phyloP scores from a whole-genome alignment of 2,113 vertebrate species.

The Serinus canaria region DNA sequence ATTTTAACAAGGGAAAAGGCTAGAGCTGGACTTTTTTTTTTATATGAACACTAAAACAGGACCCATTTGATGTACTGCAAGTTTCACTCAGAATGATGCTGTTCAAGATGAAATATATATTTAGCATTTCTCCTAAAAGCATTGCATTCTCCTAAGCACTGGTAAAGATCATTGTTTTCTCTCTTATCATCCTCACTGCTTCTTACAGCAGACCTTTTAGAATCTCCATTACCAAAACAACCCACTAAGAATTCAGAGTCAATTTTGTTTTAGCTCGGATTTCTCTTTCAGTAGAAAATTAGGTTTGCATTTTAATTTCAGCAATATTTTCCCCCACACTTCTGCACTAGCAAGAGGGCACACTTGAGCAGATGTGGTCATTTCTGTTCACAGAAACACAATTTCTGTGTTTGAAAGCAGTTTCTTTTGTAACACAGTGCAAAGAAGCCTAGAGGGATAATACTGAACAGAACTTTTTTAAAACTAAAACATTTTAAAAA shows the following conservation, averaged over 20 bases:
- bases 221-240: not conserved
- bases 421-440: not conserved
- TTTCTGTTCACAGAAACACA: not conserved
- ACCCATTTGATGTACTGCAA: not conserved
- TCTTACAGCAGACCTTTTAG: not conserved
- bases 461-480: not conserved
- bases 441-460: not conserved
- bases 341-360: not conserved
- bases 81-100: not conserved
- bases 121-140: not conserved
- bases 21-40: not conserved
- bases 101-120: not conserved
- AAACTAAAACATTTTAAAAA: not conserved
- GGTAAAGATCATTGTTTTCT: not conserved
- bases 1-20: not conserved
- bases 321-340: not conserved
- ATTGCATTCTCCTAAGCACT: not conserved
- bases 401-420: not conserved
- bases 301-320: not conserved
- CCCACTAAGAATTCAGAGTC: not conserved
- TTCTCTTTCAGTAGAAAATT: not conserved
- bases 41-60: not conserved
- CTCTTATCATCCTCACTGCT: not conserved
- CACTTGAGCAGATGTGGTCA: not conserved
- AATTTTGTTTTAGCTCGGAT: not conserved